Evolutionary conservation across 2,888 invertebrate species (phyloP), one percentile per base, ranked within the genome.

Genomic region (Parasteatoda lunata): DNA sequence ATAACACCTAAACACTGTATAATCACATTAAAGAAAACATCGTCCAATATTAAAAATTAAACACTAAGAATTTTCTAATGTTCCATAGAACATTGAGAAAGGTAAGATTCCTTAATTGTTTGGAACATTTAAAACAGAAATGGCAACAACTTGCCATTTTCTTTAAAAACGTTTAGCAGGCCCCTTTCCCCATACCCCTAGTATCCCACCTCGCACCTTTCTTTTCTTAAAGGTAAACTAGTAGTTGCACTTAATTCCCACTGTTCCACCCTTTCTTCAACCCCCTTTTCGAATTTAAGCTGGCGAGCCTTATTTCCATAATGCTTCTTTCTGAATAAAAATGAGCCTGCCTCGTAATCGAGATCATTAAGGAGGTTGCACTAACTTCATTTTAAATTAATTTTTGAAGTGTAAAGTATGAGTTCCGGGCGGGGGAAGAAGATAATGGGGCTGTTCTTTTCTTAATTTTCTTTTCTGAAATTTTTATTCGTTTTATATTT

Each of bases 311-410:
- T 86, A 86, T 86, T 86, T 80, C 85, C 85, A 86, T 86, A 86
- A 86, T 86, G 80, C 66, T 81, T 75, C 51, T 59, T 51, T 65
- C 47, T 52, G 68, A 86, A 86, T 86, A 86, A 86, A 86, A 86
- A 86, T 86, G 79, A 70, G 76, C 47, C 66, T 45, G 49, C 66
- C 76, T 59, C 59, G 77, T 86, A 86, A 86, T 86, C 85, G 79
- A 72, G 85, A 86, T 86, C 85, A 86, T 86, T 86, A 86, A 66
- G 85, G n/a, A 59, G 76, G 76, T 71, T 76, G 77, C 76, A 54
- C 76, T 80, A 86, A 86, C 85, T 86, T 86, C 80, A 86, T 80
- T 86, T 86, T 76, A 80, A 86, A 86, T 86, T 86, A 86, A 86
- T 86, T 86, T 86, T 86, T 86, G 80, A 76, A 86, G 85, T 80